Base-by-base conservation (phyloP, 1,140 invertebrate species). In the Solen grandis region DNA sequence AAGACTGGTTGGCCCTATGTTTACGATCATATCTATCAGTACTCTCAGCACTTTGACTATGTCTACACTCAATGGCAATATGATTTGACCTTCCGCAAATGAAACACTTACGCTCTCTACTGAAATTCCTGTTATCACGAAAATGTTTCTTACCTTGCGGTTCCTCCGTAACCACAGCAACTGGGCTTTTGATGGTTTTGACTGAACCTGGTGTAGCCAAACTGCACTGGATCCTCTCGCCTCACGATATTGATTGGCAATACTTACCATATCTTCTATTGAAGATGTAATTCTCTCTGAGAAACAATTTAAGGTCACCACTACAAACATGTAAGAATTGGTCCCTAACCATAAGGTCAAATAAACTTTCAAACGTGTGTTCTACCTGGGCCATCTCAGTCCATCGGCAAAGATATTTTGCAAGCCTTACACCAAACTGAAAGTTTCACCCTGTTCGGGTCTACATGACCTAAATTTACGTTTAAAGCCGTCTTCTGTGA, bases 401-500 rank as follows among this genome's bases (percentile, higher is more conserved):
- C 75, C 63, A 77, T 2, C 62, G 41, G 3, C 31, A 57, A 2
- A 68, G 14, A 41, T 77, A 77, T 35, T 25, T 65, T n/a, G 33
- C 25, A 29, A 75, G 22, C 36, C 57, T 75, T 19, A 52, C 60
- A 8, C 8, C 2, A 52, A 46, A 79, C 57, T 79, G 76, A 59
- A 60, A 31, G 82, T 84, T 69, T 87, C 82, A 13, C 75, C 79
- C 2, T 19, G 3, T 33, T 84, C 70, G 2, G 82, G 82, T 52
- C 54, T 83, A 62, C 68, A 41, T 8, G 29, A 33, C 31, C 74
- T 41, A 70, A 84, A 84, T 8, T 55, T 73, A 16, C 38, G 33
- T 31, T 66, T 60, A 36, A 84, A 87, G 0, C 82, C 84, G 4
- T 85, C 76, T 62, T 82, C 82, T 16, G 79, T 84, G 33, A 77